Conservation (phyloP, 1,140 invertebrate genomes). For the Drosophila lacteicornis region DNA sequence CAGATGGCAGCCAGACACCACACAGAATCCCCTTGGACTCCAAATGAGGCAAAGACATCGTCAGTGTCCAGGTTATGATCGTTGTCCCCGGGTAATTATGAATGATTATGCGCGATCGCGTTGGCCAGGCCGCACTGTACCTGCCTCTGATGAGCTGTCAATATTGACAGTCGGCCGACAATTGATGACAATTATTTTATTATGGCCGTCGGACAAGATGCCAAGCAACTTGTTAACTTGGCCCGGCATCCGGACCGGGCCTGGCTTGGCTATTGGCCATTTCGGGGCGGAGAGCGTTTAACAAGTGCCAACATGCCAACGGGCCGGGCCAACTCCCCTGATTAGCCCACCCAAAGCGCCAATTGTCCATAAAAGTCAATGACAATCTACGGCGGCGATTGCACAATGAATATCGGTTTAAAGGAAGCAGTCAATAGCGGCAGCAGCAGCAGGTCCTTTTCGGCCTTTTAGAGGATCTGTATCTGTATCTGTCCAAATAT, state of each 20-base stretch:
- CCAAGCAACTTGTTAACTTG: conserved; percentile 74
- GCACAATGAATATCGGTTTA: conserved; percentile 66
- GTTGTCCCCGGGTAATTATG: conserved; percentile 57
- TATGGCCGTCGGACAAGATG: conserved; percentile 57
- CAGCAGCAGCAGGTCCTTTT: conserved; percentile 31
- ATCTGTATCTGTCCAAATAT: conserved; percentile 67
- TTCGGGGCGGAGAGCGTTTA: conserved; percentile 67
- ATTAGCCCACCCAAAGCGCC: conserved; percentile 73
- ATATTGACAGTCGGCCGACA: conserved; percentile 72
- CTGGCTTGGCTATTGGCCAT: conserved; percentile 63
- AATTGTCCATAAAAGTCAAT: conserved; percentile 60
- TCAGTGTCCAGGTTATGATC: conserved; percentile 35
- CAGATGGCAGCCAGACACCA: conserved; percentile 10
- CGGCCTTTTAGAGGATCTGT: conserved; percentile 27
- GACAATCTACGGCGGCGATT: conserved; percentile 3
- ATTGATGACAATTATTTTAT: conserved; percentile 82
- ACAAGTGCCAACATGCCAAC: conserved; percentile 74
- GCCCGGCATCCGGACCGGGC: conserved; percentile 34
- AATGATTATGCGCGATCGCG: conserved; percentile 76
- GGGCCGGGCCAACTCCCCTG: conserved; percentile 39
- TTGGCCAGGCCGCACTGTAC: conserved; percentile 27
- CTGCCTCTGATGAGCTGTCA: conserved; percentile 72
- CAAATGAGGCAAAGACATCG: conserved; percentile 47
- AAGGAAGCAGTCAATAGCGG: conserved; percentile 21
- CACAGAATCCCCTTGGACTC: conserved; percentile 52